A percentile compares a stretch with the other conserved stretches of the same genome.
Evolutionary conservation across 2,888 invertebrate genomes (phyloP).

Genomic region (Lissocephala sabroskyi): DNA sequence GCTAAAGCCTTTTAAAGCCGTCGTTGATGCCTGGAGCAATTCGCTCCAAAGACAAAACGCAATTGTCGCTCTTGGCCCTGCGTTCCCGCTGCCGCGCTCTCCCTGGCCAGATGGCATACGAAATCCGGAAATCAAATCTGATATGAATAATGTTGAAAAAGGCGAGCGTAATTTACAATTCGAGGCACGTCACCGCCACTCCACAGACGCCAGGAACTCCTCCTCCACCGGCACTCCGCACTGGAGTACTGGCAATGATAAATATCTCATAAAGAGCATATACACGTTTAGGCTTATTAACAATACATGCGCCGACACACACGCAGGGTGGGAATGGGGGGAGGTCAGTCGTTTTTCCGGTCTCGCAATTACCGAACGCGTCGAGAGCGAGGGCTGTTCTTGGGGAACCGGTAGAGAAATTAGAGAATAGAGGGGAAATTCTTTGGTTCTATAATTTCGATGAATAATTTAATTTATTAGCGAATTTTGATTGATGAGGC

Average conservation of each 20-base stretch:
- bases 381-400: no score
- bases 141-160: conserved; percentile 15
- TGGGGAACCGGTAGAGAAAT: no score
- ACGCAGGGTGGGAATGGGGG: no score
- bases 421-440: no score
- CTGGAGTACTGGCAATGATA: background rate
- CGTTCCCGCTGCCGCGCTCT: background rate
- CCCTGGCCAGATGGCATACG: no score
- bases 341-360: no score
- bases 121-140: conserved; percentile 4
- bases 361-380: no score
- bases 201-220: no score
- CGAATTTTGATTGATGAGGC: no score
- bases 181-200: conserved; percentile 14
- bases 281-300: conserved; percentile 4
- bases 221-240: no score
- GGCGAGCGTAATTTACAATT: conserved; percentile 9
- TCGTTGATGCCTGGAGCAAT: background rate
- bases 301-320: background rate
- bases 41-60: background rate
- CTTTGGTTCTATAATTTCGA: no score
- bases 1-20: conserved; percentile 5
- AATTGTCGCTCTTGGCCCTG: background rate
- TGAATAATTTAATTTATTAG: no score
- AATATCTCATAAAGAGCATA: conserved; percentile 2